These are phyloP conservation scores for Clostera curtula DNA, from an alignment of 2,888 invertebrate species.

Conservation along the genomic window DNA sequence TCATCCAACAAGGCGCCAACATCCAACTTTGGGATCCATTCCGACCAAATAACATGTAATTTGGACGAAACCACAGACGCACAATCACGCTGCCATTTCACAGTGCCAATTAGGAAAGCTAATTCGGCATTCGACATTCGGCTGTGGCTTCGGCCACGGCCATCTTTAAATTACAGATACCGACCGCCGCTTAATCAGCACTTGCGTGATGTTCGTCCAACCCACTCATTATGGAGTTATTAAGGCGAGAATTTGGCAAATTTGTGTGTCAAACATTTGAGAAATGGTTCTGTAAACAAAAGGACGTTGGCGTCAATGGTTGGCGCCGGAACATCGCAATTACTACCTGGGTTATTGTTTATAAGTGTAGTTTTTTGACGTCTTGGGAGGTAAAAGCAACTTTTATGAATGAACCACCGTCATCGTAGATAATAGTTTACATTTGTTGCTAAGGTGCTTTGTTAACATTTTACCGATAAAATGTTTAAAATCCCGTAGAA, in stretches of 20 bases:
- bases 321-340: conserved; percentile 24
- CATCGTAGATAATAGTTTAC: too few relatives aligned
- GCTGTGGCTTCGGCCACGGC: conserved; percentile 18
- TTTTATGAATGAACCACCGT: conserved; percentile 1
- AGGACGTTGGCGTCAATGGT: conserved; percentile 30
- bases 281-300: conserved; percentile 27
- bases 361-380: conserved; percentile 25
- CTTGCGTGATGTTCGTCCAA: conserved; percentile 25
- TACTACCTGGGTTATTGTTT: conserved; percentile 30
- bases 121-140: conserved; percentile 13
- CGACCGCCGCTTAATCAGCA: conserved; percentile 25
- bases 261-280: conserved; percentile 41
- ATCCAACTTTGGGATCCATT: conserved; percentile 43
- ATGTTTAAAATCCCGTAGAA: too few relatives aligned
- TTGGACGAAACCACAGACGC: conserved; percentile 44
- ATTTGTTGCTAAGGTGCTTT: too few relatives aligned
- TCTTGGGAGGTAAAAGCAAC: conserved; percentile 40
- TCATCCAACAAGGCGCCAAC: conserved; percentile 64
- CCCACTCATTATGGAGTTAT: conserved; percentile 28
- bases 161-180: conserved; percentile 30
- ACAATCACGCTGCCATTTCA: conserved; percentile 44
- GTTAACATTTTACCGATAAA: too few relatives aligned
- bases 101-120: conserved; percentile 26
- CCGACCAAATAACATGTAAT: conserved; percentile 57
- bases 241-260: conserved; percentile 37